A percentile compares a stretch with the other conserved stretches of the same genome.
Evolutionary conservation across 1,140 invertebrate species (phyloP).

Genomic region (Psilanteris sp.): DNA sequence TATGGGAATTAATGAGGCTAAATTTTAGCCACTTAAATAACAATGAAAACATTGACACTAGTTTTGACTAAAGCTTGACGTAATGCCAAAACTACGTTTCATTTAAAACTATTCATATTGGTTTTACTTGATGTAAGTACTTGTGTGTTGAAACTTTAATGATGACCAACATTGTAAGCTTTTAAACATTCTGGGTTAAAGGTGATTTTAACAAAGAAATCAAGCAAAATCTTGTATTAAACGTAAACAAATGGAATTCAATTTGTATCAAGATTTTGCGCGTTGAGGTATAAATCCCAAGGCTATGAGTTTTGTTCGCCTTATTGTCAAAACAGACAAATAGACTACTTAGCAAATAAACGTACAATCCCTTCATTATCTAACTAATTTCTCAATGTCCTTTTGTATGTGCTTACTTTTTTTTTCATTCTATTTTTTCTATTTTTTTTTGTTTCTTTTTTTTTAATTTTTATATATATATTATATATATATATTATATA

Average conservation of each 20-base stretch:
- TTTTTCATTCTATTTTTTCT: conserved; percentile 10
- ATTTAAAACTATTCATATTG: conserved; percentile 4
- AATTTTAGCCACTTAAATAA: no score
- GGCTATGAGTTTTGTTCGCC: conserved; percentile 6
- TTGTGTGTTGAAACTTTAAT: conserved; percentile 26
- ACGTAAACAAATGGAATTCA: no score
- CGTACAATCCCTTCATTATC: conserved; percentile 19
- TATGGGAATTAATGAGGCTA: no score
- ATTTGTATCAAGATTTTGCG: conserved; percentile 2
- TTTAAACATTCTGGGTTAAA: conserved; percentile 1
- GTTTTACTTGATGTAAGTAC: conserved; percentile 9
- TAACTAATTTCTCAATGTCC: not conserved
- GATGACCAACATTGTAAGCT: conserved; percentile 14
- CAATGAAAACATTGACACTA: no score
- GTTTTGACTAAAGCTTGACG: no score
- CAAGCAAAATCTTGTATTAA: no score
- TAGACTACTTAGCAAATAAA: conserved; percentile 26
- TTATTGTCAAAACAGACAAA: conserved; percentile 34
- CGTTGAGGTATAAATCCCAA: not conserved
- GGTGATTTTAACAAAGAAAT: no score
- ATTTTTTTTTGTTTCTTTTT: no score
- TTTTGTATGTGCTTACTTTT: conserved; percentile 38
- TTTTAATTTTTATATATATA: no score
- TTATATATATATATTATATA: no score
- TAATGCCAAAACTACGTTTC: not conserved